Evolutionary conservation across 2,797 vertebrate species (phyloP).

Genomic region (Steatocranus sp.): DNA sequence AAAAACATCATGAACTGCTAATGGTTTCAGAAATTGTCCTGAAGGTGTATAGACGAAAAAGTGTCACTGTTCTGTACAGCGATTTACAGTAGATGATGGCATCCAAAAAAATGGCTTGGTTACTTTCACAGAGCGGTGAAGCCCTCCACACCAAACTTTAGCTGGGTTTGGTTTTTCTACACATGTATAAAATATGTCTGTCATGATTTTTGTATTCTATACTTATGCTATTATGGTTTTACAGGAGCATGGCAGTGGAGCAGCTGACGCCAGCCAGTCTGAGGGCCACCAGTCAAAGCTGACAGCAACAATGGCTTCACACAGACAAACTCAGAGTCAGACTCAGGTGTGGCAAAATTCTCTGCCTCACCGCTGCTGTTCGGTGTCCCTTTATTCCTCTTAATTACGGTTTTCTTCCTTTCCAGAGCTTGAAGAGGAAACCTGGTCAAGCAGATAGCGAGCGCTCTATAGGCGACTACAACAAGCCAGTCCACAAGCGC

Average conservation of each 20-base stretch:
- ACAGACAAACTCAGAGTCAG: slow-evolving; percentile 78
- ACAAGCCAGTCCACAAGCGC: slow-evolving; percentile 84
- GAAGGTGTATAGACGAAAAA: fast-evolving
- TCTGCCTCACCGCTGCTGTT: not conserved
- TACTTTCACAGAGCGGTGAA: not conserved
- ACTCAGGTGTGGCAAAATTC: slow-evolving; percentile 80
- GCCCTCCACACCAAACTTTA: not conserved
- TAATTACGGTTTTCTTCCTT: fast-evolving
- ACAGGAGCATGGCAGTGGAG: slow-evolving; percentile 89
- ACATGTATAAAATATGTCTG: not conserved
- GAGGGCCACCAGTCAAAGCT: slow-evolving; percentile 90
- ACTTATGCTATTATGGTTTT: not conserved
- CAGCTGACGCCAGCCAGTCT: slow-evolving; percentile 88
- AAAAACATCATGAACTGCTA: not conserved
- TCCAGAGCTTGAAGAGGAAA: slow-evolving; percentile 92
- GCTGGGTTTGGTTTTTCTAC: not conserved
- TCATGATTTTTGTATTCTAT: not conserved
- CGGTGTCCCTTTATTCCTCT: not conserved
- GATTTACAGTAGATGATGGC: not conserved
- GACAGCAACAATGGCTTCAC: slow-evolving; percentile 82
- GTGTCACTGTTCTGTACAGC: not conserved
- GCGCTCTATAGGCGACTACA: slow-evolving; percentile 84
- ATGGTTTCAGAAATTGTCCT: not conserved
- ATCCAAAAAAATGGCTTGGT: not conserved
- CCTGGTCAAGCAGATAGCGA: slow-evolving; percentile 89